These are phyloP conservation scores for Diplazon laetatorius DNA, from an alignment of 2,888 invertebrate species.

Conservation along the genomic window DNA sequence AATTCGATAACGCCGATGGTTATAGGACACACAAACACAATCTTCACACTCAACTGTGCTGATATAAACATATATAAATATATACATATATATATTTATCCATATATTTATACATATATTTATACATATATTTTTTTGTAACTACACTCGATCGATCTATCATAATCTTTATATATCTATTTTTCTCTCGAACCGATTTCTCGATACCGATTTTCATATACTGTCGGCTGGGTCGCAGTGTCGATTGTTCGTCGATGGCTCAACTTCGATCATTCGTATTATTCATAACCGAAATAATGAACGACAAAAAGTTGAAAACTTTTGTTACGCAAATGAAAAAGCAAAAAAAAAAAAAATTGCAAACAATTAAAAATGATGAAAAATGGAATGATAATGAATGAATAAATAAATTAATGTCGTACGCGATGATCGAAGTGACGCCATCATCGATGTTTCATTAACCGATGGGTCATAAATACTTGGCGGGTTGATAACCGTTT, in stretches of 20 bases:
- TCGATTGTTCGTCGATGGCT: constrained; percentile 28
- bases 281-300: no score
- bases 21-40: no score
- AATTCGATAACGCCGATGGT: no score
- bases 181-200: constrained; percentile 42
- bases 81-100: no score
- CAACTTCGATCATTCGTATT: constrained; percentile 16
- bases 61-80: no score
- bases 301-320: no score
- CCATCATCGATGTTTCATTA: constrained; percentile 31
- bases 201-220: constrained; percentile 45
- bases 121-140: no score
- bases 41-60: no score
- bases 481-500: constrained; percentile 61
- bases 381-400: no score
- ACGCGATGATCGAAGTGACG: constrained; percentile 20
- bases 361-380: not conserved
- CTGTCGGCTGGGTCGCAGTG: constrained; percentile 29
- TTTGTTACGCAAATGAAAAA: not conserved
- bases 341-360: not conserved
- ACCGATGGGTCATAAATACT: constrained; percentile 56
- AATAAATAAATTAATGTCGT: not conserved
- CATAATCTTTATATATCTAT: constrained; percentile 44
- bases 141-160: constrained; percentile 41
- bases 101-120: no score